Conservation (phyloP, 1,140 invertebrate species). For the Varroa destructor region DNA sequence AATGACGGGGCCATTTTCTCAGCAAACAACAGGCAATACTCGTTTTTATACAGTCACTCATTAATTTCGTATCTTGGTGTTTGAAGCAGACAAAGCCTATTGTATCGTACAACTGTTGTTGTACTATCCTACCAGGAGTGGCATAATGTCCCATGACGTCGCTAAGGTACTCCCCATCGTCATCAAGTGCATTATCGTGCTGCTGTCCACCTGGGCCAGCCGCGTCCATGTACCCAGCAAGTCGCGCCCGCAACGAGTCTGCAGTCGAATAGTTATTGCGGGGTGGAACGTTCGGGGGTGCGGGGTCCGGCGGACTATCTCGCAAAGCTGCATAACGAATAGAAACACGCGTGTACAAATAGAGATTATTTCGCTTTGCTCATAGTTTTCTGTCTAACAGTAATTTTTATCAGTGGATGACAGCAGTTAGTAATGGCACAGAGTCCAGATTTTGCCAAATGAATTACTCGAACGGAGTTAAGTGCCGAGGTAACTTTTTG, state of each 20-base stretch:
- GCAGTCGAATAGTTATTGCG: conserved; percentile 30
- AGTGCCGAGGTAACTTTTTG: too few relatives aligned
- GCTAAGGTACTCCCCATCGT: conserved; percentile 31
- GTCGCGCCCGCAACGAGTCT: conserved; percentile 31
- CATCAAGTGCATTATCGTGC: conserved; percentile 32
- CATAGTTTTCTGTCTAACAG: neutral
- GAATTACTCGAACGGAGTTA: too few relatives aligned
- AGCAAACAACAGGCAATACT: too few relatives aligned
- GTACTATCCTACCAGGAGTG: conserved; percentile 32
- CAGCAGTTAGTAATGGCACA: too few relatives aligned
- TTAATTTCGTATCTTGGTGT: too few relatives aligned
- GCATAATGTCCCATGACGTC: conserved; percentile 32
- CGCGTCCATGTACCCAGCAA: conserved; percentile 31
- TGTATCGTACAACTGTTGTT: neutral
- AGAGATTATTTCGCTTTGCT: neutral
- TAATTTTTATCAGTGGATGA: neutral
- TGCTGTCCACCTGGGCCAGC: conserved; percentile 32
- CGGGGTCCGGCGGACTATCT: conserved; percentile 34
- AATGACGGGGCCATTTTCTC: too few relatives aligned
- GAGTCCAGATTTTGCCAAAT: too few relatives aligned
- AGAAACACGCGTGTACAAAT: neutral
- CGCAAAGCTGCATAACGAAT: conserved; percentile 31
- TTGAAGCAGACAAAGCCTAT: too few relatives aligned
- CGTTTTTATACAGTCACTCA: too few relatives aligned
- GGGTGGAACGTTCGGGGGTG: conserved; percentile 30